Evolutionary conservation across 2,888 invertebrate genomes (phyloP).

Genomic region (Lepidochrysops patricia): DNA sequence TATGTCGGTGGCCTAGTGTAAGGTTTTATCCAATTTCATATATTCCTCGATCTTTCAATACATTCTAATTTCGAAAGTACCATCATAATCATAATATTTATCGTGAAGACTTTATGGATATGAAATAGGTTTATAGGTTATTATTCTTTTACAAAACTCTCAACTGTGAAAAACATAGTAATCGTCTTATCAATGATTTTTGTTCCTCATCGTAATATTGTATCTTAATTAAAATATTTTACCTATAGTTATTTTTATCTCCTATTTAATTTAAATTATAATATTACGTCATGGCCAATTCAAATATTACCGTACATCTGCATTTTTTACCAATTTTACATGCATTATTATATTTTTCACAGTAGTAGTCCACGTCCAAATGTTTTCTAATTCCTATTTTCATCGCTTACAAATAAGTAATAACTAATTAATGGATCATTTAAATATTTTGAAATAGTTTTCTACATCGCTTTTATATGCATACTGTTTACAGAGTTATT

Average conservation of each 20-base stretch:
- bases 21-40: constrained; percentile 34
- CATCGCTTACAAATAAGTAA: constrained; percentile 15
- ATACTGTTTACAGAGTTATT: constrained; percentile 15
- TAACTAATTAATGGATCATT: constrained; percentile 14
- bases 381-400: constrained; percentile 9
- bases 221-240: too few species aligned
- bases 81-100: constrained; percentile 4
- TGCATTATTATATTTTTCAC: constrained; percentile 1
- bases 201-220: too few species aligned
- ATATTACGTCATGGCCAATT: too few species aligned
- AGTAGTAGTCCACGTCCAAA: constrained; percentile 2
- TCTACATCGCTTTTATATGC: constrained; percentile 16
- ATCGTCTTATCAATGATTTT: too few species aligned
- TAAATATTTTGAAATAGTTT: constrained; percentile 16
- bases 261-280: too few species aligned
- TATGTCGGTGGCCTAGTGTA: constrained; percentile 41
- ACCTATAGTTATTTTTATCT: too few species aligned
- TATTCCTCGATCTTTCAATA: constrained; percentile 21
- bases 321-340: not conserved
- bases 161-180: constrained; percentile 10
- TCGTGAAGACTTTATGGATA: not conserved
- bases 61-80: constrained; percentile 1
- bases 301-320: not conserved
- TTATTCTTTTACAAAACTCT: not conserved
- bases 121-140: constrained; percentile 4